Percentiles rank a stretch among this genome's conserved stretches.
phyloP scores from a whole-genome alignment of 2,797 vertebrate genomes.

The Lateolabrax maculatus region DNA sequence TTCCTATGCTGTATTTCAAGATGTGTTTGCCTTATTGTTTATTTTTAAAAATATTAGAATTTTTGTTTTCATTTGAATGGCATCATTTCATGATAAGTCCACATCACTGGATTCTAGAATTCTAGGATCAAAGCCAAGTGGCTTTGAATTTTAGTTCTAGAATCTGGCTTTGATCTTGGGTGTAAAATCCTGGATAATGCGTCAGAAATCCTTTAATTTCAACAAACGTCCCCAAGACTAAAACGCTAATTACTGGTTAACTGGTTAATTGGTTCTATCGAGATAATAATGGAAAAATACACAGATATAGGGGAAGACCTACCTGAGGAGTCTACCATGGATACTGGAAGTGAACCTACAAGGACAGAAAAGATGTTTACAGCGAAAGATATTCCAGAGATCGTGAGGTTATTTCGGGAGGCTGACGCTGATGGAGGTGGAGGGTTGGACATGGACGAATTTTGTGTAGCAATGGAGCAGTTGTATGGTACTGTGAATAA shows the following conservation, averaged over 20 bases:
- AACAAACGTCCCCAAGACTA: neutral
- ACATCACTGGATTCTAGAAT: too few species aligned
- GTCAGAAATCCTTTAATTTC: neutral
- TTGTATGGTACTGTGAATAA: fast-evolving
- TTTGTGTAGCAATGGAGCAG: neutral
- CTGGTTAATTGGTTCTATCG: neutral
- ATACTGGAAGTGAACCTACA: neutral
- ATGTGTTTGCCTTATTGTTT: too few species aligned
- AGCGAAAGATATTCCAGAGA: neutral
- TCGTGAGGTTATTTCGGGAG: neutral
- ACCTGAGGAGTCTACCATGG: neutral
- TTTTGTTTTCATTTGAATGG: too few species aligned
- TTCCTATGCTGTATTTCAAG: too few species aligned
- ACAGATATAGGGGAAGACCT: neutral
- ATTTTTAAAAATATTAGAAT: too few species aligned
- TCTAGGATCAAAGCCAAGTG: too few species aligned
- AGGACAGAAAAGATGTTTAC: neutral
- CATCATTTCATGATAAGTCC: too few species aligned
- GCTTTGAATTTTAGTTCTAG: neutral
- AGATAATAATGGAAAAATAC: neutral
- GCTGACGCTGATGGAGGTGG: neutral
- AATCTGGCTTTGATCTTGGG: too few species aligned
- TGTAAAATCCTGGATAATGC: neutral
- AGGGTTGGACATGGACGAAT: slow-evolving; percentile 4
- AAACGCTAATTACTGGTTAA: too few species aligned